phyloP scores from a whole-genome alignment of 2,888 invertebrate species.

The Cylindroiulus punctatus region DNA sequence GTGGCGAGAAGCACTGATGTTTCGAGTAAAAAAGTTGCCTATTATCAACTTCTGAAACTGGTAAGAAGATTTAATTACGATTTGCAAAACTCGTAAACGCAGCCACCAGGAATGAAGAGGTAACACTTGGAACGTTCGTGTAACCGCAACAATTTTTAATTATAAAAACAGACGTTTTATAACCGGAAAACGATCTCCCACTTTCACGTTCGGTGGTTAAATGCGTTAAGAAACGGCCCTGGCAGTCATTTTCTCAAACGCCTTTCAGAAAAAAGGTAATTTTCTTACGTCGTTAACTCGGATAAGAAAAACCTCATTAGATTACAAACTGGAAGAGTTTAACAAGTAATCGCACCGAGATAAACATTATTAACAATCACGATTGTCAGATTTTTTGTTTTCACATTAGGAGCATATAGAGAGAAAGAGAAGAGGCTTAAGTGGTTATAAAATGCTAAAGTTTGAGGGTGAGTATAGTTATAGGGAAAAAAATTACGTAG shows the following conservation, averaged over 20 bases:
- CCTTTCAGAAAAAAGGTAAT: slow-evolving; percentile 14
- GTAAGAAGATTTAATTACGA: not conserved
- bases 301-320: slow-evolving; percentile 24
- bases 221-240: not conserved
- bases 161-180: slow-evolving; percentile 22
- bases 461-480: not conserved
- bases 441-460: not conserved
- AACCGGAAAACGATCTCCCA: slow-evolving; percentile 15
- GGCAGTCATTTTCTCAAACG: slow-evolving; percentile 34
- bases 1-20: not conserved
- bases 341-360: slow-evolving; percentile 29
- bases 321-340: slow-evolving; percentile 12
- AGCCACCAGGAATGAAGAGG: not conserved
- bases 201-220: slow-evolving; percentile 10
- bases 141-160: slow-evolving; percentile 22
- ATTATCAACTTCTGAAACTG: not conserved
- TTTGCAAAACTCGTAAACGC: not conserved
- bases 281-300: slow-evolving; percentile 1
- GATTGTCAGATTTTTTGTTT: slow-evolving; percentile 26
- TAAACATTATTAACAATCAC: slow-evolving; percentile 37
- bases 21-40: not conserved
- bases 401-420: not conserved
- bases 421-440: not conserved
- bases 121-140: not conserved
- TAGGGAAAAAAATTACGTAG: not conserved